Base-by-base conservation (phyloP, 2,797 vertebrate species). In the Pygocentrus nattereri region DNA sequence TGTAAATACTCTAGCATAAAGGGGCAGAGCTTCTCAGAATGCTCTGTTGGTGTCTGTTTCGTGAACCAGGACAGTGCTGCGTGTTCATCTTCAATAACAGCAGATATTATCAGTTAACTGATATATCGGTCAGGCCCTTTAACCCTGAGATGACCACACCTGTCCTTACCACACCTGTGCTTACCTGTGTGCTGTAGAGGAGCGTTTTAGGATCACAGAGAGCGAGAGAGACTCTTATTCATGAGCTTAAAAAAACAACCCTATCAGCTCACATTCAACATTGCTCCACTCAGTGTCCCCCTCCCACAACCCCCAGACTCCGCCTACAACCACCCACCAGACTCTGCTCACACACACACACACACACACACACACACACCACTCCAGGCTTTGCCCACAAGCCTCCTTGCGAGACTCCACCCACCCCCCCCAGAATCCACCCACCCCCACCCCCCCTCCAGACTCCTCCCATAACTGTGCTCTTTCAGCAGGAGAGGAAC, bases 111-210 rank as follows among this genome's bases (percentile, higher is more conserved):
- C 38, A 41, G 38, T 4, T 8, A 49, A 4, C 19, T 54, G 52
- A 54, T 58, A 58, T 25, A 58, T 58, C 56, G 11, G 31, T 75
- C 64, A 75, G 75, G 61, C 92, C 93, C 94, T 85, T 88, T 85
- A 88, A 93, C 93, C 93, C 91, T 89, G 90, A 86, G 58, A 76
- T 81, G 86, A 90, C 88, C 88, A 88, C 87, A 93, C 86, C 90
- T 93, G 93, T n/a, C n/a, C n/a, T n/a, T n/a, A n/a, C n/a, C 88
- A 88, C 87, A 93, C 87, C 90, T 93, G 93, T 92, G 91, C 96
- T 97, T 97, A 97, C 96, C 96, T 96, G 93, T 89, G 92, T 92
- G 91, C 93, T 88, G 93, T 92, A 91, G 93, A 95, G 95, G 93
- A 94, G 92, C 93, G 95, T 96, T 96, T 96, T 93, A 92, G 92